Evolutionary conservation across 2,888 invertebrate species (phyloP), one percentile per base, ranked within the genome.

Genomic region (Pheosia tremula): DNA sequence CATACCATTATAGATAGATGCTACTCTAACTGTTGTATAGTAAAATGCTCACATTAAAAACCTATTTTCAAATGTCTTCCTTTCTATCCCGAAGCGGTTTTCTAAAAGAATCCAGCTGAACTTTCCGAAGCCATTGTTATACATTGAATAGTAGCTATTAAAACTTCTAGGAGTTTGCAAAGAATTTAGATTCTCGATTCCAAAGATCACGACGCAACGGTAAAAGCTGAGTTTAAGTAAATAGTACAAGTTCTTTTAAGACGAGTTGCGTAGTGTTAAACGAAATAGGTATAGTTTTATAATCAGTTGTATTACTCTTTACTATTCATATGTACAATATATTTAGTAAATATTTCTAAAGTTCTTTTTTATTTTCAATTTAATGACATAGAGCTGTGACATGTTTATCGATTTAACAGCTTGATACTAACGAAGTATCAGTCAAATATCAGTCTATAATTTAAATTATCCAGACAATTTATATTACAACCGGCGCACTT

Each of bases 131-230:
- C 37, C 57, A 65, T 69, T 69, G 60, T 65, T 59, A 52, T 36
- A 60, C 60, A 63, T 59, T 68, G 60, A 71, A 64, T 67, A 66
- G 61, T 61, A 66, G 58, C 66, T 61, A 64, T 72, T 69, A 69
- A 67, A 74, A 75, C 68, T 75, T 73, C 61, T 68, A 58, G 63
- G 66, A 61, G 39, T n/a, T 59, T 62, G 4, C 9, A 36, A 63
- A 66, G 47, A 66, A 66, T 65, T 70, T 53, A 57, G 56, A 60
- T 64, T 62, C 13, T 59, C 38, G 5, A n/a, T 59, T 62, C 55
- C 54, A 57, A n/a, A 59, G 58, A 66, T 47, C 55, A 53, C 36
- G 5, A 37, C 53, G 53, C 11, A 38, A 37, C 36, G 53, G 5
- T 53, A 3, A 53, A 53, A 37, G 53, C 53, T 4, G 8, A 53